Conservation (phyloP, 2,888 invertebrate species). For the Melitaea athalia region DNA sequence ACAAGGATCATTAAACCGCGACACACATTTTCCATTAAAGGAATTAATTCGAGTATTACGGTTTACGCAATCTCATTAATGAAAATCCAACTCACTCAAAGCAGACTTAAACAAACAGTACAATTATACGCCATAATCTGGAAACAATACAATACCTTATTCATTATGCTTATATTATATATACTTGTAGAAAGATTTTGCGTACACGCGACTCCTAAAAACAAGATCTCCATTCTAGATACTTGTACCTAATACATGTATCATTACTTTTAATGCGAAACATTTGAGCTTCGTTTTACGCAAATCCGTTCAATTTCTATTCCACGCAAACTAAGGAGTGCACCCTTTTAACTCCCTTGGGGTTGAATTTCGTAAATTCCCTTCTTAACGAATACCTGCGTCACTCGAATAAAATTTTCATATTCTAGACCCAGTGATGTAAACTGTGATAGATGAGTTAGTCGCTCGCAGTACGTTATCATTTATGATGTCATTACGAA, state of each 20-base stretch:
- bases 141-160: not conserved
- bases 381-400: slow-evolving; percentile 3
- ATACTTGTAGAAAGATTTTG: not conserved
- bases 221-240: not conserved
- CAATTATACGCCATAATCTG: not conserved
- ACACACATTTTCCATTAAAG: not conserved
- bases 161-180: not conserved
- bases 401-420: slow-evolving; percentile 2
- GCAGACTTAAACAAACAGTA: slow-evolving; percentile 3
- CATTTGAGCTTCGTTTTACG: not conserved
- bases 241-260: not conserved
- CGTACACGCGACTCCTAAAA: not conserved
- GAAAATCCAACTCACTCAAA: not conserved
- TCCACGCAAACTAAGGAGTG: slow-evolving; percentile 5
- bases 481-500: slow-evolving; percentile 2
- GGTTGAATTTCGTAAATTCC: slow-evolving; percentile 3
- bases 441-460: slow-evolving; percentile 5
- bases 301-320: slow-evolving; percentile 4
- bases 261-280: not conserved
- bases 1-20: not conserved
- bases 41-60: not conserved
- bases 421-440: slow-evolving; percentile 2
- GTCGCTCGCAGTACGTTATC: slow-evolving; percentile 2
- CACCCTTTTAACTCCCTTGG: slow-evolving; percentile 2
- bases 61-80: not conserved